Base-by-base conservation (phyloP, 2,113 vertebrate species). In the Sinocyclocheilus anophthalmus region DNA sequence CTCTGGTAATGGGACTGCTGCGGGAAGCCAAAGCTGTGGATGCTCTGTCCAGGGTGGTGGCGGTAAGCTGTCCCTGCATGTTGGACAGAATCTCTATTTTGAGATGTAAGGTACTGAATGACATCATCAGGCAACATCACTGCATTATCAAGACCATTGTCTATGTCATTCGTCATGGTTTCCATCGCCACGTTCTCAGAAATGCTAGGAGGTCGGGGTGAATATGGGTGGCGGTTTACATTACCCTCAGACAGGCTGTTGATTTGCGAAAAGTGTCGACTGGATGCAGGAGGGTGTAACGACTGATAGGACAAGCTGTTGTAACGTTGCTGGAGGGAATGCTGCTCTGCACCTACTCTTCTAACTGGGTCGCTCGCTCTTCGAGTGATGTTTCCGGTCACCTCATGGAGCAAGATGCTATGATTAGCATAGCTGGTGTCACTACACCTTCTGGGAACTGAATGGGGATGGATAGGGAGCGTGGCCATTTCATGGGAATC, bases 301-400 rank as follows among this genome's bases (percentile, higher is more conserved):
- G 92, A 65, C 79, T 76, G 92, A 9, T 90, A 91, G 63, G 93
- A 95, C 75, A 96, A 92, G 92, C 96, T 97, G 90, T 93, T 96
- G 93, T 96, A 95, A 73, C 95, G 95, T 45, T 96, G 96, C n/a
- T 92, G 92, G 69, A 92, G 91, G 57, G 42, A 83, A 92, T 92
- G 85, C 72, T 90, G 91, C 69, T 96, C 94, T 0, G 61, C 87
- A 85, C 30, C 86, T 90, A 69, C 92, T 3, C 84, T 94, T 91
- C 96, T 93, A 37, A 96, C 94, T 0, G 97, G 97, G 90, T 99
- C 97, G 14, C 97, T 98, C 87, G 97, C 97, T 88, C 97, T 94
- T 59, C 97, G 93, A 1, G 91, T 92, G n/a, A 93, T 85, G 0
- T 92, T 94, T 2, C 95, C 94, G 55, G 95, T 92, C 6, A 92